Conservation (phyloP, 2,797 vertebrate species). For the Periparus ater region DNA sequence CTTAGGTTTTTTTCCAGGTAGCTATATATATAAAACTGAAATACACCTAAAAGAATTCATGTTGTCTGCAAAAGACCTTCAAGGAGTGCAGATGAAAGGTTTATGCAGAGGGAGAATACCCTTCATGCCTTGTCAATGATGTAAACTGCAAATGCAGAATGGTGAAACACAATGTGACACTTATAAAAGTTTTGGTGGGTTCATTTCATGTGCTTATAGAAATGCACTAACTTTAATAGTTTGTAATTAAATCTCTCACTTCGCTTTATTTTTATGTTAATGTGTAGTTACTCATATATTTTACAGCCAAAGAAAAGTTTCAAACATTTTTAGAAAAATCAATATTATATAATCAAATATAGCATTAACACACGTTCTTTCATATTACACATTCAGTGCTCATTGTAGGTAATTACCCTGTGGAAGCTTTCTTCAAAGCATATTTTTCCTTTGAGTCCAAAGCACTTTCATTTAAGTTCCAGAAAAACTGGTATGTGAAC, state of each 20-base stretch:
- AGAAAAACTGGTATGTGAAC: fast-evolving
- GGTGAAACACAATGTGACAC: not conserved
- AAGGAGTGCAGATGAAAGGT: not conserved
- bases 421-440: not conserved
- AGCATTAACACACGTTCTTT: not conserved
- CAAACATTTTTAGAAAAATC: not conserved
- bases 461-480: not conserved
- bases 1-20: not conserved
- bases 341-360: not conserved
- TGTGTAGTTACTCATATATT: not conserved
- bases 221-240: not conserved
- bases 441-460: not conserved
- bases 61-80: not conserved
- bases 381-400: not conserved
- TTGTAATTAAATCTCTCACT: not conserved
- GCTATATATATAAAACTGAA: not conserved
- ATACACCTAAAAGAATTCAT: not conserved
- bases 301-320: not conserved
- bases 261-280: not conserved
- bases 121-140: not conserved
- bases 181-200: not conserved
- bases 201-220: not conserved
- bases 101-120: not conserved
- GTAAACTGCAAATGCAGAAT: not conserved
- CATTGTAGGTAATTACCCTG: not conserved